Evolutionary conservation across 2,113 vertebrate species (phyloP).

Genomic region (Cheilinus undulatus): DNA sequence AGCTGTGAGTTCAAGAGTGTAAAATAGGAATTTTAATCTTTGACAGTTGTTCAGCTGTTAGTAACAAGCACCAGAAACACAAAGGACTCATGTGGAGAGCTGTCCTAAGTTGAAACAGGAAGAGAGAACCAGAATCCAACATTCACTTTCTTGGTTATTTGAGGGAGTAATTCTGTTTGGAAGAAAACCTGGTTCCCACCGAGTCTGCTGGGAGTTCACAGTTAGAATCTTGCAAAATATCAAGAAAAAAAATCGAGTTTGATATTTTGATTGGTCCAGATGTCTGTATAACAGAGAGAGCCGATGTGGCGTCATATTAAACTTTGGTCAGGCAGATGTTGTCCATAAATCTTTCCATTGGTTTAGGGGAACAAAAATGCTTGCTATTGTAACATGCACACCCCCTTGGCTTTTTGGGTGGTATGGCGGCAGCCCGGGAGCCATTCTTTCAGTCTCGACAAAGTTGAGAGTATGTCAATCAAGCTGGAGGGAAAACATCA

Average conservation of each 20-base stretch:
- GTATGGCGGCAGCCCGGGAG: not conserved
- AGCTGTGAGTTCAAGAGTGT: too few species aligned
- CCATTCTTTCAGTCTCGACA: not conserved
- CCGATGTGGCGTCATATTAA: not conserved
- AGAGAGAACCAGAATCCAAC: too few species aligned
- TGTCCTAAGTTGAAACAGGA: too few species aligned
- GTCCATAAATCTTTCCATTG: not conserved
- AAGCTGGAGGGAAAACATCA: not conserved
- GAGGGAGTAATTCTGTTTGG: not conserved
- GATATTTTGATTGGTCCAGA: conserved; percentile 8
- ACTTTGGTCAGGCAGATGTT: conserved; percentile 14
- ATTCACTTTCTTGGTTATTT: not conserved
- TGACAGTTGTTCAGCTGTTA: not conserved
- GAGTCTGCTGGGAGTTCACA: not conserved
- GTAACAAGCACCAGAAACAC: not conserved
- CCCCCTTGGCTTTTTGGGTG: not conserved
- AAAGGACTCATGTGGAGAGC: not conserved
- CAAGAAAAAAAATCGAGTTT: not conserved
- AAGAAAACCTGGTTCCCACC: not conserved
- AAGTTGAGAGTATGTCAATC: not conserved
- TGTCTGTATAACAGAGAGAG: not conserved
- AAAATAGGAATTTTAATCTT: too few species aligned
- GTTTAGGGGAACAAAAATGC: too few species aligned
- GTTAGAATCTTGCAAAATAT: not conserved
- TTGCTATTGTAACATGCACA: not conserved